A percentile compares a stretch with the other conserved stretches of the same genome.
Evolutionary conservation across 2,113 vertebrate genomes (phyloP).

Genomic region (Ranitomeya variabilis): DNA sequence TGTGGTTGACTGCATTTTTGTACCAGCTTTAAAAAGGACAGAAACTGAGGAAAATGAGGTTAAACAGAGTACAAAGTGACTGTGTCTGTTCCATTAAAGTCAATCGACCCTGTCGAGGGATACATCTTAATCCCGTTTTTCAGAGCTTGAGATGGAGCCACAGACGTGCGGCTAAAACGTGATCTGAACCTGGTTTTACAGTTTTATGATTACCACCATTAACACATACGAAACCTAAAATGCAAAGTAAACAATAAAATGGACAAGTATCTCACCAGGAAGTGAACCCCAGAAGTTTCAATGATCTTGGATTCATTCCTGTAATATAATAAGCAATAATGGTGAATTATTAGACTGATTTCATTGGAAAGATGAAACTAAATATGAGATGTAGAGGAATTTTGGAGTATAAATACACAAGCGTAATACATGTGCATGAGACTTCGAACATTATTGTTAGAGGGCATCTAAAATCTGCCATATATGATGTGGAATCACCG

Average conservation of each 20-base stretch:
- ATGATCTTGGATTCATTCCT: slow-evolving; percentile 93
- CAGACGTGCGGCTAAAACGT: too few species aligned
- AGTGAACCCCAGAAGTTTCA: slow-evolving; percentile 95
- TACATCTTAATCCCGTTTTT: too few species aligned
- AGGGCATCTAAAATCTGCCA: neutral
- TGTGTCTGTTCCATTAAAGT: too few species aligned
- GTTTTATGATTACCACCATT: neutral
- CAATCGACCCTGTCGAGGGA: too few species aligned
- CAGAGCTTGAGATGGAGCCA: too few species aligned
- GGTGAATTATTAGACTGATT: neutral
- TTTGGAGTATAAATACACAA: neutral
- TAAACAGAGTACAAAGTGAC: too few species aligned
- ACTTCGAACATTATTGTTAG: too few species aligned
- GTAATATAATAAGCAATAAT: slow-evolving; percentile 49
- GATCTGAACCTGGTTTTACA: too few species aligned
- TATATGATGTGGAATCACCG: neutral
- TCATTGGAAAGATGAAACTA: neutral
- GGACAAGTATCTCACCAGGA: slow-evolving; percentile 80
- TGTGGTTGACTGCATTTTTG: too few species aligned
- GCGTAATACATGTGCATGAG: neutral
- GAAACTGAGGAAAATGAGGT: too few species aligned
- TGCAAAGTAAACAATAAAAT: neutral
- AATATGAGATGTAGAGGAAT: neutral
- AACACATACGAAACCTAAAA: neutral
- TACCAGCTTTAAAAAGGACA: too few species aligned